Conservation (phyloP, 2,797 vertebrate species). For the Danio kyathit region DNA sequence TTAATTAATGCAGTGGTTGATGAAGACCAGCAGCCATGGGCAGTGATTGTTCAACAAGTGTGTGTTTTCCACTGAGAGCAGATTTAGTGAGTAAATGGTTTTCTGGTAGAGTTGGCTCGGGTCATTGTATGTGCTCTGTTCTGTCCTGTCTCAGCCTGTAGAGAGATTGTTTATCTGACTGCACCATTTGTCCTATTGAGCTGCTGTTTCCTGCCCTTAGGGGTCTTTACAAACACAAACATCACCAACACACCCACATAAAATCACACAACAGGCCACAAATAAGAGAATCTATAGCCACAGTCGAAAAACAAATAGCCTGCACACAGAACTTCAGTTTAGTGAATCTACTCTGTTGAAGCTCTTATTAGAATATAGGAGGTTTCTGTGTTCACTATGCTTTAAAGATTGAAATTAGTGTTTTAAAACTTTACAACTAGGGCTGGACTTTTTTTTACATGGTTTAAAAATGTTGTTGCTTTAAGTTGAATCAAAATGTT, state of each 20-base stretch:
- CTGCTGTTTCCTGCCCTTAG: constrained; percentile 47
- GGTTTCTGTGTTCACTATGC: background rate
- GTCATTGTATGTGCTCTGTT: constrained; percentile 19
- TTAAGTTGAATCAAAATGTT: too few species aligned
- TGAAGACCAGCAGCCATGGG: too few species aligned
- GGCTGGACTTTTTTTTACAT: background rate
- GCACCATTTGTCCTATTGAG: constrained; percentile 51
- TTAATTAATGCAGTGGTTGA: too few species aligned
- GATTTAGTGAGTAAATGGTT: constrained; percentile 8
- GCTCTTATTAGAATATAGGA: background rate
- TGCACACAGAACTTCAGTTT: background rate
- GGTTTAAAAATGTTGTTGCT: too few species aligned
- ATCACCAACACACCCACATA: constrained; percentile 14
- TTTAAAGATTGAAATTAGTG: background rate
- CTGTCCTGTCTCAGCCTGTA: constrained; percentile 38
- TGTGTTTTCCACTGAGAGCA: background rate
- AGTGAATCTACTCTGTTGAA: background rate
- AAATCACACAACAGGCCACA: constrained; percentile 14
- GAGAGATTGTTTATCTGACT: constrained; percentile 47
- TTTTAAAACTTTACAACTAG: background rate
- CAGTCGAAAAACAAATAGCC: too few species aligned
- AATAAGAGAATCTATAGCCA: background rate
- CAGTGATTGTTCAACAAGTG: background rate
- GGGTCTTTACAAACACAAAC: constrained; percentile 10
- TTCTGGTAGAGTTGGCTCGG: constrained; percentile 18